Evolutionary conservation across 2,888 invertebrate genomes (phyloP).

Genomic region (Cartodere bifasciata): DNA sequence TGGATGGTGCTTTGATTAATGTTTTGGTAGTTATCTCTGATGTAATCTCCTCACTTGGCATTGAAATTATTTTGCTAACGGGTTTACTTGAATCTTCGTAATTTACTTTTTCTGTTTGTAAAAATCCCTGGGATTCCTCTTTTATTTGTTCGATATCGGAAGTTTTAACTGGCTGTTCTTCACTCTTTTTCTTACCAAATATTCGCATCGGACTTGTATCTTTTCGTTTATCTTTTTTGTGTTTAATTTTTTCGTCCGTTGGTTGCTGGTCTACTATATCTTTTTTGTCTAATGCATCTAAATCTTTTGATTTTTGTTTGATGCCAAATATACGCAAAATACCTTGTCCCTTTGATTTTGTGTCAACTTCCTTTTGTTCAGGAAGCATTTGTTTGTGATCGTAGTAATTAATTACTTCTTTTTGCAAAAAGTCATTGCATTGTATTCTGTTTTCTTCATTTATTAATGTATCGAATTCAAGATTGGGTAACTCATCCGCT

Average conservation of each 20-base stretch:
- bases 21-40: too few relatives aligned
- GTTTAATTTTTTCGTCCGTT: too few relatives aligned
- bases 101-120: background rate
- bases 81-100: too few relatives aligned
- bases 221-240: slow-evolving; percentile 1
- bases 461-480: too few relatives aligned
- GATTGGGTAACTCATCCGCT: too few relatives aligned
- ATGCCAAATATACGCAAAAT: slow-evolving; percentile 1
- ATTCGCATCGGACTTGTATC: too few relatives aligned
- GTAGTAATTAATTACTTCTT: slow-evolving; percentile 18
- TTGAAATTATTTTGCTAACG: too few relatives aligned
- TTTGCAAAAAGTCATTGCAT: slow-evolving; percentile 15
- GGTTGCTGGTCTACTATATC: background rate
- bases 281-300: background rate
- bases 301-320: background rate
- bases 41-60: too few relatives aligned
- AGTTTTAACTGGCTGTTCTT: background rate
- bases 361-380: slow-evolving; percentile 5
- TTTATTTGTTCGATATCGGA: too few relatives aligned
- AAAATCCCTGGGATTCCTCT: too few relatives aligned
- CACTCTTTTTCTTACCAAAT: background rate
- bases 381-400: slow-evolving; percentile 16
- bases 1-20: too few relatives aligned
- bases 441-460: background rate
- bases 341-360: background rate